Conservation (phyloP, 2,797 vertebrate genomes). For the Tadarida brasiliensis region DNA sequence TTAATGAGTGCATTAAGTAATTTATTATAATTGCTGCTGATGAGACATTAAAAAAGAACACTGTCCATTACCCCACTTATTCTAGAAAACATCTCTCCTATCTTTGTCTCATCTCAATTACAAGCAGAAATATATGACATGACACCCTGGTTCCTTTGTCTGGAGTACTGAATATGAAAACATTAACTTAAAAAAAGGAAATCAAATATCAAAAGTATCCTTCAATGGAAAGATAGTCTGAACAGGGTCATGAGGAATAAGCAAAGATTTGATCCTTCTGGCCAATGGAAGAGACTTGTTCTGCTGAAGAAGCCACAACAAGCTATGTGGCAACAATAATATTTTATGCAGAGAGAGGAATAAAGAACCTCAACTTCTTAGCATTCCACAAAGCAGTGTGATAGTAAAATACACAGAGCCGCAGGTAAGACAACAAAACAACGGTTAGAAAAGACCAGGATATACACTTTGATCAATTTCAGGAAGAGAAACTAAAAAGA, state of each 20-base stretch:
- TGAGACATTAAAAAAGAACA: not conserved
- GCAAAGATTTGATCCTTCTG: not conserved
- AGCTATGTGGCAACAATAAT: not conserved
- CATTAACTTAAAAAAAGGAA: not conserved
- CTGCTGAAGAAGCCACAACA: not conserved
- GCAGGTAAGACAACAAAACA: not conserved
- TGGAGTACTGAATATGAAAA: not conserved
- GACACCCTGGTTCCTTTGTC: not conserved
- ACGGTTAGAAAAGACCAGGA: not conserved
- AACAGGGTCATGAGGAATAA: not conserved
- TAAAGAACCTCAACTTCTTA: not conserved
- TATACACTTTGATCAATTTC: not conserved
- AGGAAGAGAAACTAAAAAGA: not conserved
- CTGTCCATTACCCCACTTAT: not conserved
- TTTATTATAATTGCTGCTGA: not conserved
- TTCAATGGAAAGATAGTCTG: not conserved
- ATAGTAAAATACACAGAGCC: not conserved
- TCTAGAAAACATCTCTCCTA: not conserved
- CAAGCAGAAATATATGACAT: not conserved
- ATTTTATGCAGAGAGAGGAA: not conserved
- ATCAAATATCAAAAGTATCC: not conserved
- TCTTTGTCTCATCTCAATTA: slow-evolving; percentile 17
- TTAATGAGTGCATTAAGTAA: not conserved
- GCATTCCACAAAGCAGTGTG: not conserved
- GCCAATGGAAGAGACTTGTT: not conserved